Percentiles rank a stretch among this genome's conserved stretches.
Evolutionary conservation across 2,888 invertebrate genomes (phyloP).

Genomic region (Lomographa bimaculata): DNA sequence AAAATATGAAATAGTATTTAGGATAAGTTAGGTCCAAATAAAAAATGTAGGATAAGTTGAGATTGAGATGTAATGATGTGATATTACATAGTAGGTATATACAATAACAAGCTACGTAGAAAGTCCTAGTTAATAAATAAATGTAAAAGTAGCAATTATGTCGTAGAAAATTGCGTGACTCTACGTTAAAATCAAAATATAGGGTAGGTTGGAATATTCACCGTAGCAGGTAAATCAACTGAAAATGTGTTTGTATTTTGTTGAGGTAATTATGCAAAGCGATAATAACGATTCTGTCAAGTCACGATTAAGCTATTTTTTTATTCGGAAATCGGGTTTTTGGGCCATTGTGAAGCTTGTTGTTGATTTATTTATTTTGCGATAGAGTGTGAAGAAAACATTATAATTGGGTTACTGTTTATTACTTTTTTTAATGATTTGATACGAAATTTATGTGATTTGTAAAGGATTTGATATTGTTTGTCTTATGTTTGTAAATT

Average conservation of each 20-base stretch:
- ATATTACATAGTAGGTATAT: too few species aligned
- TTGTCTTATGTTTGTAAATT: too few species aligned
- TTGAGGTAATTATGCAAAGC: conserved; percentile 60
- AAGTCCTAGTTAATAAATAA: conserved; percentile 22
- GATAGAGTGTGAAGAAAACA: too few species aligned
- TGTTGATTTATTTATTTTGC: conserved; percentile 27
- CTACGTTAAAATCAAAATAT: conserved; percentile 59
- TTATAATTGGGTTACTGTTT: too few species aligned
- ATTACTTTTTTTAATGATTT: too few species aligned
- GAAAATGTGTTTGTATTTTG: conserved; percentile 58
- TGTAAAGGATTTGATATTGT: too few species aligned
- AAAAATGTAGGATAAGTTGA: too few species aligned
- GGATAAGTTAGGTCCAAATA: too few species aligned
- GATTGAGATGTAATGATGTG: too few species aligned
- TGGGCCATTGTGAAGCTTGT: conserved; percentile 30
- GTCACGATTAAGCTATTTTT: conserved; percentile 57
- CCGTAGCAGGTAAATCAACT: conserved; percentile 43
- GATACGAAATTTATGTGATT: too few species aligned
- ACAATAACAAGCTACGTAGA: conserved; percentile 7
- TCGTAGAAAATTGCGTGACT: conserved; percentile 66
- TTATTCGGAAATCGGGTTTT: conserved; percentile 36
- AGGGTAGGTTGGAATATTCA: conserved; percentile 47
- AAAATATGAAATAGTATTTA: too few species aligned
- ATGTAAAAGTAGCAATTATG: conserved; percentile 50
- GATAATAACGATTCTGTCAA: conserved; percentile 52